Evolutionary conservation across 1,140 invertebrate genomes (phyloP), one percentile per base, ranked within the genome.

Genomic region (Leptonema lineaticorne): DNA sequence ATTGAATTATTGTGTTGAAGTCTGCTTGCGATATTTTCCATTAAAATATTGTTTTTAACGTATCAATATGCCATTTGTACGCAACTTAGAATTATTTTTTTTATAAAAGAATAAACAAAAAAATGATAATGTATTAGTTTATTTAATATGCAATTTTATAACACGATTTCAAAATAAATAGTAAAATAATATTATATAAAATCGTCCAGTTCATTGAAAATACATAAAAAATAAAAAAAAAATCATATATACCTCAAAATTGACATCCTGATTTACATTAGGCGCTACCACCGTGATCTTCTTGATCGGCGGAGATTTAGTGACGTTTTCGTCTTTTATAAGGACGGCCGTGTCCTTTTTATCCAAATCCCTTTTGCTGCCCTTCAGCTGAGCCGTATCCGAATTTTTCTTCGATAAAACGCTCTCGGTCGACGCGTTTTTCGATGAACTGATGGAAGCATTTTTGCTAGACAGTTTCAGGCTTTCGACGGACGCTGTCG

Each of bases 341-440:
- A 82, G 79, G n/a, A 82, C 78, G 69, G 79, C 79, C 7, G 79
- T 79, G 62, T 82, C 81, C 67, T 81, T 18, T 74, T 78, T 70
- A 29, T 69, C 68, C 22, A 81, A 53, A 2, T 7, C 7, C 73
- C 80, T 82, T 63, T 80, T 82, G 66, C 80, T 82, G 0, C 65
- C 66, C 50, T 68, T 70, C 0, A 65, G 14, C 6, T 46, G 6
- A 0, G 46, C 53, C 50, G 77, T 77, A 62, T 82, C 80, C 26
- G 79, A 79, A n/a, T 81, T 80, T 63, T 81, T 83, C 64, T 72
- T 68, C 1, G 81, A 83, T 5, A 81, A 37, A 50, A 83, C 79
- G 2, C 80, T 82, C 60, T 83, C 81, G 0, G 81, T 82, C 0
- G 81, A 83, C 0, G 81, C 80, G 70, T 79, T 80, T 68, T 83